Base-by-base conservation (phyloP, 2,797 vertebrate genomes). In the Anolis apletophallus region DNA sequence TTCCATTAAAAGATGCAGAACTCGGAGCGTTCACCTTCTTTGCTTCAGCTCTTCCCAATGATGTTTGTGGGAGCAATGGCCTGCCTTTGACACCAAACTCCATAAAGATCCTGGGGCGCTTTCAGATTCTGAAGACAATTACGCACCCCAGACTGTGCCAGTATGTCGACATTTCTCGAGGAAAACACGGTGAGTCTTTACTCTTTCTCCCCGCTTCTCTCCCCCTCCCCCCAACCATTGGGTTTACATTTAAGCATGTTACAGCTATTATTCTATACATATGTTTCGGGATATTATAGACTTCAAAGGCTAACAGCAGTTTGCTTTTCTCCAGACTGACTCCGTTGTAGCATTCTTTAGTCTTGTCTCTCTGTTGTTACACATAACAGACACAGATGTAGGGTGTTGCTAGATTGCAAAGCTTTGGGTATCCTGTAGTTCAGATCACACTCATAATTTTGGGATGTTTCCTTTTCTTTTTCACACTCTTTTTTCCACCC, bases 51-150 rank as follows among this genome's bases (percentile, higher is more conserved):
- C 97, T 99, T n/a, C 99, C 99, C 1, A 98, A 99, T 88, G 99
- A 99, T 92, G 98, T 99, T 78, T 99, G 99, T 92, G 99, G 99
- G 83, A 99, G 99, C 95, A 99, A 99, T 8, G 99, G 99, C 0
- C 98, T 99, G 82, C 99, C 99, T 80, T 97, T 99, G 55, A 99
- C 99, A 57, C 99, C 99, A 72, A 99, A 99, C 95, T 99, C 99
- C 91, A 99, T 99, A 92, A 99, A 99, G 96, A 99, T 99, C 93
- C 96, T 99, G 88, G 99, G 99, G 29, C 97, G 98, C 81, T 99
- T 99, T 96, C 99, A 99, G 95, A 98, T 99, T 91, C 98, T 99
- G 16, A 99, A 99, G 95, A 99, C 98, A 81, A 94, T 98, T 91
- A 98, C 97, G 14, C 98, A 99, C 89, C 98, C 98, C 57, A 97